phyloP scores from a whole-genome alignment of 2,888 invertebrate genomes.

The Ectobius pallidus region DNA sequence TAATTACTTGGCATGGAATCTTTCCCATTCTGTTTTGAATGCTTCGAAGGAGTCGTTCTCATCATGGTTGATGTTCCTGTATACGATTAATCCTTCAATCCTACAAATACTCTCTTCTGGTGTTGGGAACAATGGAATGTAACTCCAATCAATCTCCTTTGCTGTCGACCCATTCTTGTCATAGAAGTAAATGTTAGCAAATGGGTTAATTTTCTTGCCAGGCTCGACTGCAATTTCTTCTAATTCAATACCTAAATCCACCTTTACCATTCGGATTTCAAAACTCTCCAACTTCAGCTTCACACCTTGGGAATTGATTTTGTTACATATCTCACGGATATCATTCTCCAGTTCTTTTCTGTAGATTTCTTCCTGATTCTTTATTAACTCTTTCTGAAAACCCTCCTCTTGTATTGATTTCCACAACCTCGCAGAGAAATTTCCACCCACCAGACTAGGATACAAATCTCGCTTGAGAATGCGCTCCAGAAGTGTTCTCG shows the following conservation, averaged over 20 bases:
- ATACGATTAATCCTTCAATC: no score
- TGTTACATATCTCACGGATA: not conserved
- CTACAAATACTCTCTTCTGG: no score
- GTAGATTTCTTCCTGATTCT: not conserved
- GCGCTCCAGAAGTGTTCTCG: conserved; percentile 44
- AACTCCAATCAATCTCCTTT: not conserved
- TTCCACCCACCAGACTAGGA: conserved; percentile 19
- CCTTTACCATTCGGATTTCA: not conserved
- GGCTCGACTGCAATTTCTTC: not conserved
- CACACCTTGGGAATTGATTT: not conserved
- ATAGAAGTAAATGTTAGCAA: conserved; percentile 32
- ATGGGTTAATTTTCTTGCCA: conserved; percentile 15
- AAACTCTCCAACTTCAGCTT: not conserved
- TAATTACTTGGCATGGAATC: no score
- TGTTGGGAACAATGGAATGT: not conserved
- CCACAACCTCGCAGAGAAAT: not conserved
- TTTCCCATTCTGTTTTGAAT: no score
- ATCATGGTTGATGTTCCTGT: no score
- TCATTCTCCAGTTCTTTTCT: not conserved
- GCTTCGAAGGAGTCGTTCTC: no score
- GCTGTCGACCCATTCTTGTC: conserved; percentile 20
- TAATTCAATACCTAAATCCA: conserved; percentile 1
- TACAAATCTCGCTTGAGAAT: conserved; percentile 38
- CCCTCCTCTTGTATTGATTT: not conserved
- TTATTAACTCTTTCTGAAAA: not conserved